A percentile compares a stretch with the other conserved stretches of the same genome.
phyloP scores from a whole-genome alignment of 2,888 invertebrate species.

The Spialia ferax region DNA sequence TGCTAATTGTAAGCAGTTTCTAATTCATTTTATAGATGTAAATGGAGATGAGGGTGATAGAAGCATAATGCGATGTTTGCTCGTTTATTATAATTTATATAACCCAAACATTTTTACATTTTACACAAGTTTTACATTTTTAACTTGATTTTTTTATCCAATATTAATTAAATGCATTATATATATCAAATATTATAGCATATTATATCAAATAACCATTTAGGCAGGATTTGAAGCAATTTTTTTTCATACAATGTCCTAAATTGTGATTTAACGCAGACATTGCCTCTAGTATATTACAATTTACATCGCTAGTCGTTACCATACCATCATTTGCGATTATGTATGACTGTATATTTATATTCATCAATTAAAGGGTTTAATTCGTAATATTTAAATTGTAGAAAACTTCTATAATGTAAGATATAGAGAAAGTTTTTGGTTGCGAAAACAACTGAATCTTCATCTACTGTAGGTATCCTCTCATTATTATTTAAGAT shows the following conservation, averaged over 20 bases:
- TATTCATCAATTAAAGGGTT: too few relatives aligned
- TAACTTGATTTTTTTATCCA: too few relatives aligned
- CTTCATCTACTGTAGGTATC: not conserved
- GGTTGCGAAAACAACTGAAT: too few relatives aligned
- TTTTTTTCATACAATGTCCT: constrained; percentile 16
- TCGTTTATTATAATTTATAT: not conserved
- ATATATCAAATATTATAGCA: too few relatives aligned
- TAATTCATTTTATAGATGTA: not conserved
- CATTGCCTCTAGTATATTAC: constrained; percentile 8
- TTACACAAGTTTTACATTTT: too few relatives aligned
- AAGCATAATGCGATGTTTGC: not conserved
- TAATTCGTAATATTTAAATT: too few relatives aligned
- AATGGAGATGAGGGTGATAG: not conserved
- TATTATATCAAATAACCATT: not conserved
- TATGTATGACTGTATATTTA: too few relatives aligned
- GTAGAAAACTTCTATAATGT: not conserved
- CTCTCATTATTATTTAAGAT: not conserved
- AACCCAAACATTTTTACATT: not conserved
- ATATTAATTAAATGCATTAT: too few relatives aligned
- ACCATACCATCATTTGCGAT: too few relatives aligned
- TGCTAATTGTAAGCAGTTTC: not conserved
- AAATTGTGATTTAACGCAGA: constrained; percentile 20
- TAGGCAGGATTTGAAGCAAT: constrained; percentile 5
- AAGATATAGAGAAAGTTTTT: too few relatives aligned
- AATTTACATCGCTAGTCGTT: constrained; percentile 19